Evolutionary conservation across 1,140 invertebrate species (phyloP), one percentile per base, ranked within the genome.

Genomic region (Parapsyche elsis): DNA sequence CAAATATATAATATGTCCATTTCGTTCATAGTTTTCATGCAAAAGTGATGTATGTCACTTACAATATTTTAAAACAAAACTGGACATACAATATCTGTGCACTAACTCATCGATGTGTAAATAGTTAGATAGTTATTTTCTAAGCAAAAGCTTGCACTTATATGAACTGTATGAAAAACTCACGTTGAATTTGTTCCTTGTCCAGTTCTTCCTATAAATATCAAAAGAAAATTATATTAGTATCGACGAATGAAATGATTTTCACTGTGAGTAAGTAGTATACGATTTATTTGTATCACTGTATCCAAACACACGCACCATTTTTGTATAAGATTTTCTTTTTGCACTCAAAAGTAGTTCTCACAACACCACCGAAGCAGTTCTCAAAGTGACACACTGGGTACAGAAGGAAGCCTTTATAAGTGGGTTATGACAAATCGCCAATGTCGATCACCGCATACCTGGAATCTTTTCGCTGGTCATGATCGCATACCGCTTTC

Each of bases 111-210:
- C n/a, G n/a, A n/a, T n/a, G n/a, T n/a, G n/a, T n/a, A n/a, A n/a
- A n/a, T n/a, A n/a, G n/a, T n/a, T n/a, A n/a, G n/a, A n/a, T n/a
- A n/a, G n/a, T n/a, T n/a, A n/a, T n/a, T n/a, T n/a, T n/a, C n/a
- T n/a, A n/a, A n/a, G n/a, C n/a, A n/a, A n/a, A n/a, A n/a, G n/a
- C n/a, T n/a, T n/a, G n/a, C n/a, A n/a, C n/a, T n/a, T n/a, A n/a
- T n/a, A n/a, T n/a, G n/a, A n/a, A n/a, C n/a, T n/a, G n/a, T n/a
- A 76, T 67, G 14, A 14, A 73, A 80, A 46, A 84, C 88, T 86
- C 86, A 91, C 90, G 87, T 85, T 87, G 86, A 70, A 90, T 84
- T 84, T 91, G 90, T 81, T 87, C 89, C 80, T 90, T 90, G 84
- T 91, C 90, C 44, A 91, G 86, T 78, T 90, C 90, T 77, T 90